Percentiles rank a stretch among this genome's conserved stretches.
Conservation (phyloP, 2,113 vertebrate genomes). For the Galemys pyrenaicus region DNA sequence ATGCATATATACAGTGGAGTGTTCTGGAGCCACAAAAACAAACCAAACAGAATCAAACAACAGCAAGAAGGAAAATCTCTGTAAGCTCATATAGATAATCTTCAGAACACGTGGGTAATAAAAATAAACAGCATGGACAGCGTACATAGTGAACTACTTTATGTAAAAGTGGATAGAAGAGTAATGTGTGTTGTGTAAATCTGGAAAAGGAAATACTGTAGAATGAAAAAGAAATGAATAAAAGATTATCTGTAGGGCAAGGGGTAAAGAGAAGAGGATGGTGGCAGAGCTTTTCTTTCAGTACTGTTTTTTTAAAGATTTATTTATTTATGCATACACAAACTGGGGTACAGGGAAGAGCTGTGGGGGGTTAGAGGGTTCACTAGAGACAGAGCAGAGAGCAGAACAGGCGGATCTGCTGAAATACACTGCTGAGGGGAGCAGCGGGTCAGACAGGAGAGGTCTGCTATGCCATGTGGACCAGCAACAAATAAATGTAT, state of each 20-base stretch:
- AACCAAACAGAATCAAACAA: background rate
- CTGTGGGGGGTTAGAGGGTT: too few species aligned
- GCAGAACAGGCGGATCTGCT: too few species aligned
- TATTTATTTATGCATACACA: too few species aligned
- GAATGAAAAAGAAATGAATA: background rate
- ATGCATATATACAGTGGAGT: accelerated
- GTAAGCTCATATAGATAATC: background rate
- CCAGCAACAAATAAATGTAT: background rate
- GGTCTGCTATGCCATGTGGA: too few species aligned
- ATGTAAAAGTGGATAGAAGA: background rate
- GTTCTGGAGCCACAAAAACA: background rate
- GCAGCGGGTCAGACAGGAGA: too few species aligned
- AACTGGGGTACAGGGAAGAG: too few species aligned
- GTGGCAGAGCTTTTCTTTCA: background rate
- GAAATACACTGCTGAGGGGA: too few species aligned
- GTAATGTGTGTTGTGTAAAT: background rate
- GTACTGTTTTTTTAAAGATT: background rate
- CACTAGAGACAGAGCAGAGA: too few species aligned
- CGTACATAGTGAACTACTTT: background rate
- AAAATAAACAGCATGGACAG: background rate
- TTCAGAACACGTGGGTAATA: background rate
- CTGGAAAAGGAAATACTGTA: background rate
- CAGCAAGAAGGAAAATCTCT: background rate
- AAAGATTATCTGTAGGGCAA: background rate
- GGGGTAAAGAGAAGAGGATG: background rate